Evolutionary conservation across 2,113 vertebrate species (phyloP).

Genomic region (Vanacampus margaritifer): DNA sequence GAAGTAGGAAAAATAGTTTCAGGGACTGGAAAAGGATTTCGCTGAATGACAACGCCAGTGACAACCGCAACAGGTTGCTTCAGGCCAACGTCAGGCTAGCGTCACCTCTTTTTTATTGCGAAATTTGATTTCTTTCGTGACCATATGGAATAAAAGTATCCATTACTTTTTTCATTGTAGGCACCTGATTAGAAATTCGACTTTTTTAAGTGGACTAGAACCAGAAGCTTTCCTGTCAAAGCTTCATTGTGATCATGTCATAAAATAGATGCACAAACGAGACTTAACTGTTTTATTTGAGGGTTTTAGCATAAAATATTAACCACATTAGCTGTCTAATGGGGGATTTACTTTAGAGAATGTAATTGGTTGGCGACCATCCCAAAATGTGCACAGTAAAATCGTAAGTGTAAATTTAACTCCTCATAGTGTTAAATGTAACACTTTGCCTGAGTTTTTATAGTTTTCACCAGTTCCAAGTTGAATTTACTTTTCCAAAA

Average conservation of each 20-base stretch:
- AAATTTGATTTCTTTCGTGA: slow-evolving; percentile 4
- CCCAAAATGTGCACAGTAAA: too few species aligned
- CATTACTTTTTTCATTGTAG: background rate
- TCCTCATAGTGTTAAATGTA: too few species aligned
- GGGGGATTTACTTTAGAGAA: too few species aligned
- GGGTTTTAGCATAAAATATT: too few species aligned
- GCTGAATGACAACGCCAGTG: slow-evolving; percentile 3
- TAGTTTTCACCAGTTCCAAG: too few species aligned
- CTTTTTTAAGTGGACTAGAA: background rate
- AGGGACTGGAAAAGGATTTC: background rate
- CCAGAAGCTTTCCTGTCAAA: too few species aligned
- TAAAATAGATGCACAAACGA: background rate
- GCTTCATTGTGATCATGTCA: background rate
- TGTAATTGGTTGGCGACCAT: too few species aligned
- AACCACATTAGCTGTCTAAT: too few species aligned
- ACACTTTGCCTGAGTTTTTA: too few species aligned
- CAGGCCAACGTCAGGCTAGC: slow-evolving; percentile 1
- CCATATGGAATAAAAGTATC: slow-evolving; percentile 2
- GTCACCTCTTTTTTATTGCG: background rate
- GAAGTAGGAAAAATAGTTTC: slow-evolving; percentile 2
- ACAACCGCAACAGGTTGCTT: slow-evolving; percentile 6
- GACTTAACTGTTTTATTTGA: background rate
- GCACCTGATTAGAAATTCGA: background rate
- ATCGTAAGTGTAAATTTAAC: too few species aligned
- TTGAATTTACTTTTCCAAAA: too few species aligned